Evolutionary conservation across 2,888 invertebrate genomes (phyloP), one percentile per base, ranked within the genome.

Genomic region (Apamea crenata): DNA sequence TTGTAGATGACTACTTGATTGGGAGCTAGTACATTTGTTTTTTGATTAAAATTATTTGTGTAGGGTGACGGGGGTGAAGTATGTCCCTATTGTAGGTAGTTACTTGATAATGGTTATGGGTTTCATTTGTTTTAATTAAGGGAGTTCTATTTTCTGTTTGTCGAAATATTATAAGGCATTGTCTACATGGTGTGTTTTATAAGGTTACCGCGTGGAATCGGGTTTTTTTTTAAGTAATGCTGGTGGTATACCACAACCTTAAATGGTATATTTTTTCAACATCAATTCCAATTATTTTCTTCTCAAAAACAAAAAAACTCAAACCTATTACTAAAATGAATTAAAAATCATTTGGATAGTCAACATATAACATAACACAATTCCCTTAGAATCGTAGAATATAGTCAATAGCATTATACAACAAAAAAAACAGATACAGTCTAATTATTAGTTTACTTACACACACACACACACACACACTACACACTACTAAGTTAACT

Each of bases 1-100:
- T 44, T 6, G 25, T 84, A 78, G 82, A 89, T 87, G 86, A 88
- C 90, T 90, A 81, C 90, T 91, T 91, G 90, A 91, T 94, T 93
- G 89, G 83, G 67, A 83, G 76, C 68, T 63, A 83, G 76, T 25
- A 44, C 83, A 85, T 90, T 88, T 82, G 82, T 82, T 87, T 90
- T 90, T 88, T 85, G 81, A 83, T 87, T 87, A 83, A 82, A 83
- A 83, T 71, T 86, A 80, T 85, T 90, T 86, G 75, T 72, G n/a
- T 77, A 74, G 78, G 65, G 72, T 77, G 63, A 63, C 40, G 36
- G 63, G n/a, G 63, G 21, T 25, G 18, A 50, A 47, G 47, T 63
- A 69, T 67, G 32, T 71, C 14, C 56, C 32, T 12, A 7, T 67
- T 65, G 47, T 71, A 61, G 36, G 47, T 71, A n/a, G 59, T 6